Percentiles rank a stretch among this genome's conserved stretches.
Conservation (phyloP, 1,140 invertebrate species). For the Drosophila gunungcola region DNA sequence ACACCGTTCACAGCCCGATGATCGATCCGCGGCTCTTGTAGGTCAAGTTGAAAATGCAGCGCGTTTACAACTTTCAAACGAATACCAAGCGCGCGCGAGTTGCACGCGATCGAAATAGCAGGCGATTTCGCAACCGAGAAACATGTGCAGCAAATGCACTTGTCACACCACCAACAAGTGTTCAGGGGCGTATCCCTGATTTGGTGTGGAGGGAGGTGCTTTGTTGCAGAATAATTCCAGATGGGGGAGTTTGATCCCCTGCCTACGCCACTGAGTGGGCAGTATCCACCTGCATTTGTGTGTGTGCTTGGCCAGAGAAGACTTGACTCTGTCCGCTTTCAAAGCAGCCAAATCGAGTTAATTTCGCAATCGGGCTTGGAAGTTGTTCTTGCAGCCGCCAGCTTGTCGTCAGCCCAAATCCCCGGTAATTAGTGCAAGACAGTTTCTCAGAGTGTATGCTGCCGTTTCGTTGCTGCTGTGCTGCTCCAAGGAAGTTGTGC, state of each 20-base stretch:
- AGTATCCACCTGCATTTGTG: constrained; percentile 4
- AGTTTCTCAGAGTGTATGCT: constrained; percentile 29
- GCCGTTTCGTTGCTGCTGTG: constrained; percentile 6
- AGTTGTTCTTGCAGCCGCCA: constrained; percentile 7
- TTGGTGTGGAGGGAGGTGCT: no score
- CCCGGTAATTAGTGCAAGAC: constrained; percentile 73
- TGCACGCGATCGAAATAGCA: constrained; percentile 56
- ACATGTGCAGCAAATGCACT: constrained; percentile 9
- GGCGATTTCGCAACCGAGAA: constrained; percentile 47
- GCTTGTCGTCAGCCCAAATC: constrained; percentile 48
- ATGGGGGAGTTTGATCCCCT: no score
- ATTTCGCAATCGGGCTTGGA: constrained; percentile 62
- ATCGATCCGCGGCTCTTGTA: constrained; percentile 50
- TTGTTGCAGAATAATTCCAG: no score
- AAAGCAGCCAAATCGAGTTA: constrained; percentile 64
- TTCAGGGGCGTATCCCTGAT: background rate
- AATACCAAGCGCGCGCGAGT: constrained; percentile 49
- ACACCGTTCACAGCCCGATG: background rate
- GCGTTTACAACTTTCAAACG: constrained; percentile 43
- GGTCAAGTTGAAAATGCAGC: constrained; percentile 80
- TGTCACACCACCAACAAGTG: constrained; percentile 34
- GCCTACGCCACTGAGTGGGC: background rate
- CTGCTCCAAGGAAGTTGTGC: constrained; percentile 18
- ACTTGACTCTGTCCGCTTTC: constrained; percentile 41
- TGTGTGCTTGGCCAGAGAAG: constrained; percentile 28